These are phyloP conservation scores for Pararge aegeria DNA, from an alignment of 1,140 invertebrate genomes.

Conservation along the genomic window DNA sequence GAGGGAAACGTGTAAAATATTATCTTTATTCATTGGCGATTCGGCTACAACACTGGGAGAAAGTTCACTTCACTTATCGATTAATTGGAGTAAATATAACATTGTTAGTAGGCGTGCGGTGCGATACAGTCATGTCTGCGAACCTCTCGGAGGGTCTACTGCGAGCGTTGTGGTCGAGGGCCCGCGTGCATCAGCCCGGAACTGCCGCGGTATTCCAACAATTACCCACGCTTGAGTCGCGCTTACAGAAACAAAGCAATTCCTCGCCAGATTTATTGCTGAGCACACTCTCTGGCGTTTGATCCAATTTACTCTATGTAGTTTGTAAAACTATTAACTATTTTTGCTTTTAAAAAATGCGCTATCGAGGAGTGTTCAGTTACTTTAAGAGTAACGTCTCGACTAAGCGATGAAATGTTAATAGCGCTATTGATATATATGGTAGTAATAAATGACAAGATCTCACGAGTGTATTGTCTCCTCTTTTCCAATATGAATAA, in stretches of 20 bases:
- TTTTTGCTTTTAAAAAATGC: neutral
- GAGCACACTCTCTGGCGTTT: conserved; percentile 31
- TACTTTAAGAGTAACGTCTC: conserved; percentile 3
- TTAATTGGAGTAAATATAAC: conserved; percentile 53
- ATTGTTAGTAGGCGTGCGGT: conserved; percentile 45
- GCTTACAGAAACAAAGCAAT: conserved; percentile 56
- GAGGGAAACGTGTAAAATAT: conserved; percentile 16
- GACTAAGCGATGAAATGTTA: conserved; percentile 12
- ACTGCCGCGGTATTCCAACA: conserved; percentile 67
- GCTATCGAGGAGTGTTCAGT: neutral
- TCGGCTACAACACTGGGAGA: conserved; percentile 27
- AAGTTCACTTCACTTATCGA: conserved; percentile 56
- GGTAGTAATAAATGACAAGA: conserved; percentile 39
- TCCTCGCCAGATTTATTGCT: conserved; percentile 47
- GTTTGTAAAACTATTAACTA: neutral
- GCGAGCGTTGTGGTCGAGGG: conserved; percentile 63
- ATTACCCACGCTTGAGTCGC: conserved; percentile 68
- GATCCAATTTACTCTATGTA: conserved; percentile 27
- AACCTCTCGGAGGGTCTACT: conserved; percentile 64
- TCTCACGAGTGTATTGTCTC: conserved; percentile 73
- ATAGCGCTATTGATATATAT: neutral
- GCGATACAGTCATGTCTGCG: conserved; percentile 66
- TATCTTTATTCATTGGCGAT: conserved; percentile 15
- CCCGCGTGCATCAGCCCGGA: conserved; percentile 67
- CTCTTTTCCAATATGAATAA: conserved; percentile 52